phyloP scores from a whole-genome alignment of 1,140 invertebrate genomes.

The Argopecten irradians region DNA sequence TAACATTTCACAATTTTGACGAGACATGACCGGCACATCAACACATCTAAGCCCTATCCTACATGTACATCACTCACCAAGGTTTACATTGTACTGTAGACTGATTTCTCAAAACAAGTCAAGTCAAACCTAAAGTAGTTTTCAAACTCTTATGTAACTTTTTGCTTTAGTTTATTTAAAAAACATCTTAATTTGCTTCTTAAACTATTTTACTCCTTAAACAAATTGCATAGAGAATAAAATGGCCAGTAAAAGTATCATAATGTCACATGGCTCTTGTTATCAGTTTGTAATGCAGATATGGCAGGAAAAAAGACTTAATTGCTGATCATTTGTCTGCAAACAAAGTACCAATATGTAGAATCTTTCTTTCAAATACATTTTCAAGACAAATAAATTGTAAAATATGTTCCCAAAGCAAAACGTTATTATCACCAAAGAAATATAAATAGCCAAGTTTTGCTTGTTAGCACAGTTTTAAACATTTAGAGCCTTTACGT shows the following conservation, averaged over 20 bases:
- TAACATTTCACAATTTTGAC: too few species aligned
- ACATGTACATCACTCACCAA: background rate
- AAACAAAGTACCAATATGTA: background rate
- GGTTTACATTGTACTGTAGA: background rate
- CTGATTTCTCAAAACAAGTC: too few species aligned
- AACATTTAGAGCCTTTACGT: background rate
- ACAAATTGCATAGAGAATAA: background rate
- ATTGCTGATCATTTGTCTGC: background rate
- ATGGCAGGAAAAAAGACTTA: background rate
- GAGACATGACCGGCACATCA: background rate
- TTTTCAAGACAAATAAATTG: too few species aligned
- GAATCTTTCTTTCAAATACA: background rate
- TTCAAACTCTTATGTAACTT: too few species aligned
- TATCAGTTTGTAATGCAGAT: background rate
- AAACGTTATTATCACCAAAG: background rate
- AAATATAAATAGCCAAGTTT: background rate
- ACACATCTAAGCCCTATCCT: background rate
- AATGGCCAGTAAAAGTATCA: background rate
- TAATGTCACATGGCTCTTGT: background rate
- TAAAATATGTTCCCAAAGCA: too few species aligned
- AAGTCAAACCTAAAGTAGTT: too few species aligned
- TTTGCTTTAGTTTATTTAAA: background rate
- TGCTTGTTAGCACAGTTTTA: too few species aligned
- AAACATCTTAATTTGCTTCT: background rate
- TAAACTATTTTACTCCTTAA: background rate